phyloP scores from a whole-genome alignment of 1,140 invertebrate genomes.

The Diabrotica undecimpunctata region DNA sequence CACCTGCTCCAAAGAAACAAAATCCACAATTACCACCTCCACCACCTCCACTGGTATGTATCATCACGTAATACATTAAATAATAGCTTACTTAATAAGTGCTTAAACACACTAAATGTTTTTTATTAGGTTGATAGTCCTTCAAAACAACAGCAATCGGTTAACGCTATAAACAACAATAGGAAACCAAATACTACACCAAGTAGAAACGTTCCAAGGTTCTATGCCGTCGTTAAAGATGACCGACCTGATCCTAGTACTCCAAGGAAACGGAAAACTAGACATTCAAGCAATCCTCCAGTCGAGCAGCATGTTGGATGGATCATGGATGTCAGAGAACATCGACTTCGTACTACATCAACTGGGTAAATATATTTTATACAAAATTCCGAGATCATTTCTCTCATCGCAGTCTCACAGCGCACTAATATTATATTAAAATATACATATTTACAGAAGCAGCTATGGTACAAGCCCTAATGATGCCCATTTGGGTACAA shows the following conservation, averaged over 20 bases:
- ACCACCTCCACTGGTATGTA: constrained; percentile 56
- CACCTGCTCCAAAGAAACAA: constrained; percentile 56
- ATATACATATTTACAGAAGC: constrained; percentile 32
- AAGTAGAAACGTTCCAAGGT: constrained; percentile 62
- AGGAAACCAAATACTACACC: constrained; percentile 8
- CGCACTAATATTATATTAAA: neutral
- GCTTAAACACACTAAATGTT: neutral
- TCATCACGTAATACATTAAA: too few species aligned
- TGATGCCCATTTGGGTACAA: constrained; percentile 61
- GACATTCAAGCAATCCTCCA: constrained; percentile 88
- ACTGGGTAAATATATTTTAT: constrained; percentile 52
- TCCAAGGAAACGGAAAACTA: constrained; percentile 83
- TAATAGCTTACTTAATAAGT: neutral
- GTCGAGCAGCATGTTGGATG: constrained; percentile 95
- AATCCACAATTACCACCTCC: constrained; percentile 74
- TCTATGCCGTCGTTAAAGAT: constrained; percentile 93
- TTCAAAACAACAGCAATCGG: constrained; percentile 1
- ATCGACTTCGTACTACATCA: constrained; percentile 71
- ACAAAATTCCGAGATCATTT: too few species aligned
- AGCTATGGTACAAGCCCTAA: constrained; percentile 72
- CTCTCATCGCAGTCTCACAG: neutral
- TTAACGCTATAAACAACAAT: constrained; percentile 18
- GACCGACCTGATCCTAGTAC: constrained; percentile 62
- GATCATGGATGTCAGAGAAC: constrained; percentile 88
- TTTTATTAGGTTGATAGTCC: constrained; percentile 22